Evolutionary conservation across 2,888 invertebrate species (phyloP).

Genomic region (Tineola bisselliella): DNA sequence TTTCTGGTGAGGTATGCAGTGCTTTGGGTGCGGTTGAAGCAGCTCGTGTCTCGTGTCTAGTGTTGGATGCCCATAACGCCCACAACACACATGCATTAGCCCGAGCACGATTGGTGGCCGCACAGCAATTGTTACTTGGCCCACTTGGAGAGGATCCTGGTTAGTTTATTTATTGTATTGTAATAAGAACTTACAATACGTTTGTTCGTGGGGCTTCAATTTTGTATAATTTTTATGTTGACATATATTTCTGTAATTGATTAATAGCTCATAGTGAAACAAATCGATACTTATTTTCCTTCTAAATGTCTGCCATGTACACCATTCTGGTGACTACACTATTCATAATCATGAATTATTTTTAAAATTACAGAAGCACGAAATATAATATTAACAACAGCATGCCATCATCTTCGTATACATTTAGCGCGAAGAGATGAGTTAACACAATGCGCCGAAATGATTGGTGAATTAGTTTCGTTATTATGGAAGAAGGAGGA

Average conservation of each 20-base stretch:
- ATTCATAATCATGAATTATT: background rate
- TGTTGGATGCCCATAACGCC: conserved; percentile 80
- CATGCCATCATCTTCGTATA: conserved; percentile 85
- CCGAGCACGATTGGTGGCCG: conserved; percentile 83
- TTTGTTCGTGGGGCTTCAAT: no score
- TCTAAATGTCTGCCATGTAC: no score
- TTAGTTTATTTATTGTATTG: conserved; percentile 18
- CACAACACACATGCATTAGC: conserved; percentile 68
- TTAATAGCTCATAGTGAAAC: no score
- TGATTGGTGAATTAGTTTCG: conserved; percentile 84
- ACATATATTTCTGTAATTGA: no score
- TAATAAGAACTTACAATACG: background rate
- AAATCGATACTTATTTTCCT: no score
- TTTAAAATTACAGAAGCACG: conserved; percentile 74
- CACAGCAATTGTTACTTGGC: conserved; percentile 70
- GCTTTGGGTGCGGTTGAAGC: conserved; percentile 82
- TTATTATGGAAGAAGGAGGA: conserved; percentile 63
- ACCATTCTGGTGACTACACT: no score
- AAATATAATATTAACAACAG: conserved; percentile 81
- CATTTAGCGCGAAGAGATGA: conserved; percentile 86
- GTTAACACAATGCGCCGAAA: conserved; percentile 83
- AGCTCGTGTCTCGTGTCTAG: conserved; percentile 77
- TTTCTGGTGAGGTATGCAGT: conserved; percentile 81
- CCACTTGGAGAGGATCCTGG: conserved; percentile 53
- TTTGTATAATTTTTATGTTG: no score